A percentile compares a stretch with the other conserved stretches of the same genome.
These are phyloP conservation scores for Naja naja DNA, from an alignment of 2,113 vertebrate species.

Conservation along the genomic window DNA sequence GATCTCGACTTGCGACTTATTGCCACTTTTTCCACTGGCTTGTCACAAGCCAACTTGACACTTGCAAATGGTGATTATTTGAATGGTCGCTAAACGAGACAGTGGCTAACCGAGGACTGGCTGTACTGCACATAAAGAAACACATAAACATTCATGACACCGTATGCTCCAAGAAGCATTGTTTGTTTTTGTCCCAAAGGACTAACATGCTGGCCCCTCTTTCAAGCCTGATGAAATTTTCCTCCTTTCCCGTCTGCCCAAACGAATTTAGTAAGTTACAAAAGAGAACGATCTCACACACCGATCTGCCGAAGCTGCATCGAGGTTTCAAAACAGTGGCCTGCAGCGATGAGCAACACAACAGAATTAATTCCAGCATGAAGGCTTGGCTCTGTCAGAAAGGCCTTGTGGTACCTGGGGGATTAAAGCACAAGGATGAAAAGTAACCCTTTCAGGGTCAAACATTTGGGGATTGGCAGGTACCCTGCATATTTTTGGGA, in stretches of 20 bases:
- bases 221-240: neutral
- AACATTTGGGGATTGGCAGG: neutral
- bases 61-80: neutral
- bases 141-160: neutral
- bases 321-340: constrained; percentile 82
- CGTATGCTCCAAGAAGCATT: neutral
- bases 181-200: neutral
- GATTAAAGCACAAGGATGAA: neutral
- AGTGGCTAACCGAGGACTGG: neutral
- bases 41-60: neutral
- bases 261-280: neutral
- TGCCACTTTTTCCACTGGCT: neutral
- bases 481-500: neutral
- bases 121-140: neutral
- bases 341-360: constrained; percentile 82
- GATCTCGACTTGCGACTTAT: neutral
- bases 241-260: neutral
- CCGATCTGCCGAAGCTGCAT: constrained; percentile 83
- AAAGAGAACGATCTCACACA: constrained; percentile 37
- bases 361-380: constrained; percentile 85
- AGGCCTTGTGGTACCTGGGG: constrained; percentile 87
- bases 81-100: neutral
- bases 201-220: neutral
- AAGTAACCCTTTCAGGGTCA: neutral
- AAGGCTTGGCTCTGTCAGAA: constrained; percentile 82